Conservation (phyloP, 2,888 invertebrate species). For the Drosophila mayaguana region DNA sequence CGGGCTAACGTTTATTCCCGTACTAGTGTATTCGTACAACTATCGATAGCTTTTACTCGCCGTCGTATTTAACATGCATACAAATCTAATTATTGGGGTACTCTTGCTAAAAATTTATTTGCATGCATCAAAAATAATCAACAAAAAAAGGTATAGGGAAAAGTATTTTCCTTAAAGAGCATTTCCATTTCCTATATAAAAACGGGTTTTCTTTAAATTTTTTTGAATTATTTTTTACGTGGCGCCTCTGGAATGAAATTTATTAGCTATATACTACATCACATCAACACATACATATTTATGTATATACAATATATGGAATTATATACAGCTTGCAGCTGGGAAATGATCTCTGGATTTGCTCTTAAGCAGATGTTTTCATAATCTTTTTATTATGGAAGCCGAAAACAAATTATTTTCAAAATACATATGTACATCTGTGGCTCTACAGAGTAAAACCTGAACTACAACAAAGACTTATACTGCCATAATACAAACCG, state of each 20-base stretch:
- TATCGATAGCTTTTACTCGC: slow-evolving; percentile 10
- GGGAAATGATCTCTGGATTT: neutral
- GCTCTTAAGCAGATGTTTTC: slow-evolving; percentile 37
- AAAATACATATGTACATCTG: neutral
- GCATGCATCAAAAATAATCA: neutral
- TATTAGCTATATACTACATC: neutral
- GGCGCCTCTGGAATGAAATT: too few species aligned
- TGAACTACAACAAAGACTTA: neutral
- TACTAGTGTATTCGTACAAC: neutral
- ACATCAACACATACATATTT: neutral
- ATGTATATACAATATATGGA: neutral
- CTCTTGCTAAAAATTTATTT: neutral
- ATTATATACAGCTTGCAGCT: slow-evolving; percentile 13
- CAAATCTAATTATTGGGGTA: neutral
- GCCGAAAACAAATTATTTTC: too few species aligned
- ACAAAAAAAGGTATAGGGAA: neutral
- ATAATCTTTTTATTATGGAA: slow-evolving; percentile 5
- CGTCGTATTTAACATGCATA: neutral
- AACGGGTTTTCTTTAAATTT: neutral
- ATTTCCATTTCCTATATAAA: too few species aligned
- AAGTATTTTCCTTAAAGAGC: too few species aligned
- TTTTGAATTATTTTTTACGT: neutral
- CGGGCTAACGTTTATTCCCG: neutral
- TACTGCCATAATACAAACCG: neutral
- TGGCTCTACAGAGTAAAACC: neutral